Evolutionary conservation across 2,888 invertebrate species (phyloP).

Genomic region (Eristalis pertinax): DNA sequence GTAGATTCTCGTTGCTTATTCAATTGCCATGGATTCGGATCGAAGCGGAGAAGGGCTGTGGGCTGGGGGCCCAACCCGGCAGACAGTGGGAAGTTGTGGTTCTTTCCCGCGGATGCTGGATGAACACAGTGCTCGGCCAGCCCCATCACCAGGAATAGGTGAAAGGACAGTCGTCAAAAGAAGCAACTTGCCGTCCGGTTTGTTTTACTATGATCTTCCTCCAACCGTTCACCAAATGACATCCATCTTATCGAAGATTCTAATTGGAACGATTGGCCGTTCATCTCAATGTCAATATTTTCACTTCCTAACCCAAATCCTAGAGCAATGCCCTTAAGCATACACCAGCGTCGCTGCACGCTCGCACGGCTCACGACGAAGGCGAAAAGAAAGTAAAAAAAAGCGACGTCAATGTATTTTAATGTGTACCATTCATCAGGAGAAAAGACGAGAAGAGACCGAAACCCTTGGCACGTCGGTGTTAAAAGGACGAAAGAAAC

Average conservation of each 20-base stretch:
- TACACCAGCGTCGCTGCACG: slow-evolving; percentile 24
- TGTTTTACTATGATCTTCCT: too few relatives aligned
- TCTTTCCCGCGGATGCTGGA: too few relatives aligned
- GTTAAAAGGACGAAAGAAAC: slow-evolving; percentile 27
- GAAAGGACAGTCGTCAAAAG: too few relatives aligned
- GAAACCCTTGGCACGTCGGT: slow-evolving; percentile 31
- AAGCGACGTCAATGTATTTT: slow-evolving; percentile 22
- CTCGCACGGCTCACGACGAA: not conserved
- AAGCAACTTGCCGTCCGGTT: too few relatives aligned
- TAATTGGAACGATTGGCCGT: slow-evolving; percentile 22
- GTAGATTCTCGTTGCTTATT: slow-evolving; percentile 62
- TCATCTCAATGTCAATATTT: slow-evolving; percentile 57
- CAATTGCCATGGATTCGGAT: slow-evolving; percentile 65
- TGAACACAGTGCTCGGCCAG: too few relatives aligned
- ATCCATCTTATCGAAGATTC: not conserved
- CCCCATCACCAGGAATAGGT: too few relatives aligned
- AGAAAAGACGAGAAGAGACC: slow-evolving; percentile 17
- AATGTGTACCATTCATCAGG: slow-evolving; percentile 26
- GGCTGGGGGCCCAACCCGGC: slow-evolving; percentile 2
- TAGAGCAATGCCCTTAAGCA: slow-evolving; percentile 53
- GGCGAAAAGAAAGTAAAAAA: not conserved
- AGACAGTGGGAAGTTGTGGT: too few relatives aligned
- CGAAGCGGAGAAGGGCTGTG: slow-evolving; percentile 14
- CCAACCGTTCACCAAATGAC: not conserved
- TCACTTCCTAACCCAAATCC: slow-evolving; percentile 52